Evolutionary conservation across 2,113 vertebrate species (phyloP).

Genomic region (Microtus oregoni): DNA sequence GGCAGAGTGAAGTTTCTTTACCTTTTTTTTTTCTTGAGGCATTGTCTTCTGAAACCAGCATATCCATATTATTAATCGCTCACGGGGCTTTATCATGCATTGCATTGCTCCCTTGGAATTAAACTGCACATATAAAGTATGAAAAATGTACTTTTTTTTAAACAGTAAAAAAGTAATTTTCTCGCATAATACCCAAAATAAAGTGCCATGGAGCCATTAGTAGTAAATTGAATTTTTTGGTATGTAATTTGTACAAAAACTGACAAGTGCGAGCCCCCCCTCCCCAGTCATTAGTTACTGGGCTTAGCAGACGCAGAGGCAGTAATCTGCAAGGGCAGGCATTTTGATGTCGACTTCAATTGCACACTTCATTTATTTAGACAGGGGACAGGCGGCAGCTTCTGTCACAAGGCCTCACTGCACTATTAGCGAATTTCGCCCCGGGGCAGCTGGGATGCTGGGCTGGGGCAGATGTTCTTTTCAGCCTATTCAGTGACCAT

Average conservation of each 20-base stretch:
- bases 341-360: conserved; percentile 87
- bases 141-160: conserved; percentile 75
- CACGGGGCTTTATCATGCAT: conserved; percentile 64
- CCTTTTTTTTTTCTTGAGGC: conserved; percentile 63
- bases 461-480: conserved; percentile 92
- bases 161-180: conserved; percentile 85
- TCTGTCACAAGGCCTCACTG: conserved; percentile 84
- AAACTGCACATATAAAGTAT: conserved; percentile 72
- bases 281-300: conserved; percentile 82
- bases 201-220: conserved; percentile 84
- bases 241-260: conserved; percentile 85
- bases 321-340: conserved; percentile 83
- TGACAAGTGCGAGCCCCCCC: conserved; percentile 74
- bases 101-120: conserved; percentile 75
- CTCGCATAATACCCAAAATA: conserved; percentile 82
- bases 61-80: conserved; percentile 79
- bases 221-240: conserved; percentile 84
- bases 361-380: conserved; percentile 89
- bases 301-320: conserved; percentile 81
- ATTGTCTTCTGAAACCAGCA: conserved; percentile 57
- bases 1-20: conserved; percentile 42
- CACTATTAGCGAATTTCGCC: conserved; percentile 85
- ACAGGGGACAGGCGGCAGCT: conserved; percentile 84
- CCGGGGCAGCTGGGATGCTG: conserved; percentile 87
- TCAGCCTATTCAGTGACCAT: conserved; percentile 88